Base-by-base conservation (phyloP, 2,113 vertebrate genomes). In the Poeciliopsis turrubarensis region DNA sequence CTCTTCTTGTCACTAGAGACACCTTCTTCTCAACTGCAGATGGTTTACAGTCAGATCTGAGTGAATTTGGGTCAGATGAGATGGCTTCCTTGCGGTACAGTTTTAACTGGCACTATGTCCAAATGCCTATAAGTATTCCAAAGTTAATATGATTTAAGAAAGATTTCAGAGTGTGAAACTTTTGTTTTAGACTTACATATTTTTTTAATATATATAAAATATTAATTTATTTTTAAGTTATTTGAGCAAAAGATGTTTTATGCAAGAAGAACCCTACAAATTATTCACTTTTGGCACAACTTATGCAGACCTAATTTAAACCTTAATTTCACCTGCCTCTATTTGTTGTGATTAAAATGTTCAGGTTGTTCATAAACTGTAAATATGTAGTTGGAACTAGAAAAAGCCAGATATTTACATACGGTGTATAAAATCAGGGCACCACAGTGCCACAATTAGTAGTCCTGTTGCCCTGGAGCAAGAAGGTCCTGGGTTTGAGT, bases 51-150 rank as follows among this genome's bases (percentile, higher is more conserved):
- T n/a, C 47, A 29, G 22, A 60, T 7, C 51, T 39, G n/a, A 74
- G 8, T 27, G 31, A 37, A 74, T 37, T 22, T 29, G n/a, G 63
- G 30, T 74, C 72, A 66, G 27, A 64, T 64, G 39, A 64, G 60
- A 72, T 6, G 31, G 7, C 11, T 72, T 8, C 63, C 29, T 67
- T 29, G 11, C 30, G 37, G 27, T 44, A 31, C 34, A 13, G 54
- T 32, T 44, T n/a, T 22, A 27, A 70, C 57, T 11, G 30, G 12
- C 26, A 31, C 26, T 26, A 6, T 27, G 39, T 57, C n/a, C 13
- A 31, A 65, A 27, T 26, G 25, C 12, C 13, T n/a, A 32, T 65
- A 64, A 32, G 19, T 6, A 26, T 27, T 34, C 22, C 25, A 26
- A 30, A 26, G 12, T 25, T 15, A 44, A n/a, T 66, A n/a, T 60